These are phyloP conservation scores for Bubo blakistoni DNA, from an alignment of 2,113 vertebrate genomes.

Conservation along the genomic window DNA sequence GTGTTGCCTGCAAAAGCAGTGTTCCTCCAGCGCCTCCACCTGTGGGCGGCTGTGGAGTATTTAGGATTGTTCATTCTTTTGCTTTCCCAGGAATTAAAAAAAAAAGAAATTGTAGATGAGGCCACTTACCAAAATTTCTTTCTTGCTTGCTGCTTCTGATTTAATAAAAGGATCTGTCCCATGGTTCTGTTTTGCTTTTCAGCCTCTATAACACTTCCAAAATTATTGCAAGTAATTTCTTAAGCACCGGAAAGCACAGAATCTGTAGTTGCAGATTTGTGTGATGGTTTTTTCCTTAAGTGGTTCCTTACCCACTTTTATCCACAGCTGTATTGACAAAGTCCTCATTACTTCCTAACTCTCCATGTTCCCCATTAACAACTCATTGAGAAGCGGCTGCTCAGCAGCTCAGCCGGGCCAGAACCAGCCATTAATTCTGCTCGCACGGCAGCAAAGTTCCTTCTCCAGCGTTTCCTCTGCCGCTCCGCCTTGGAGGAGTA, in stretches of 20 bases:
- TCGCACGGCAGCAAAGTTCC: background rate
- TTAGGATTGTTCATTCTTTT: background rate
- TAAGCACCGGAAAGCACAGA: constrained; percentile 32
- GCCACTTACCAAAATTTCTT: background rate
- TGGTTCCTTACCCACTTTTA: constrained; percentile 40
- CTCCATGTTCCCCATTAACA: constrained; percentile 16
- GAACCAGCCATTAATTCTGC: constrained; percentile 21
- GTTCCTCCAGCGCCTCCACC: background rate
- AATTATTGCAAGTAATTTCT: constrained; percentile 51
- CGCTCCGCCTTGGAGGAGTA: background rate
- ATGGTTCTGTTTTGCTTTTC: background rate
- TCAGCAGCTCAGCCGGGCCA: background rate
- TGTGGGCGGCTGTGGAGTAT: accelerated
- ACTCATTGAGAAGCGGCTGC: background rate
- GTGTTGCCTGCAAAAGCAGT: background rate
- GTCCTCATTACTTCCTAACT: constrained; percentile 48
- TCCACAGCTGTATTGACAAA: constrained; percentile 53
- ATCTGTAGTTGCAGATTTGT: constrained; percentile 43
- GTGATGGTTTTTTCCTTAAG: background rate
- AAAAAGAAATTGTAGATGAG: background rate
- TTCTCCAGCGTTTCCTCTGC: background rate
- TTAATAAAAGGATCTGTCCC: background rate
- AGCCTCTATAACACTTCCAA: constrained; percentile 11
- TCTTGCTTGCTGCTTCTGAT: background rate
- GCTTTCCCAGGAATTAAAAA: background rate